Evolutionary conservation across 2,797 vertebrate genomes (phyloP).

Genomic region (Distichodus sexfasciatus): DNA sequence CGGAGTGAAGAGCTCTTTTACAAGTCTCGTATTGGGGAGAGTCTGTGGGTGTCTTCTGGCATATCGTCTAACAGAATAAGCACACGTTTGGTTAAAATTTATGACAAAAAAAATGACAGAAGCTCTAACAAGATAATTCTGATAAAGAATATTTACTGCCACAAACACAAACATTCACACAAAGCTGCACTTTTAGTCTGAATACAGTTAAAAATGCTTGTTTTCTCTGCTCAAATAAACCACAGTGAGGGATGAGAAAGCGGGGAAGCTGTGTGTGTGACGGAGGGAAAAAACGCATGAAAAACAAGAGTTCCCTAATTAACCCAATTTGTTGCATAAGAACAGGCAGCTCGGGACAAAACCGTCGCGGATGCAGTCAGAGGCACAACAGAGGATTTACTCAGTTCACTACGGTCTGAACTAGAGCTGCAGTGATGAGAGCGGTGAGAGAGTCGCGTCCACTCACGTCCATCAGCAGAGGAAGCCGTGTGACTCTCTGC

Average conservation of each 20-base stretch:
- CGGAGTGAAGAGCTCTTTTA: slow-evolving; percentile 86
- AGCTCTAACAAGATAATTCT: background rate
- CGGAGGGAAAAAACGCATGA: slow-evolving; percentile 11
- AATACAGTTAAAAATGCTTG: background rate
- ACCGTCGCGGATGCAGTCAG: slow-evolving; percentile 3
- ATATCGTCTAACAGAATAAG: slow-evolving; percentile 86
- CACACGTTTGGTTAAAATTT: background rate
- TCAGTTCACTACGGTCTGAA: background rate
- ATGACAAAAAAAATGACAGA: background rate
- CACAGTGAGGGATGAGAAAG: background rate
- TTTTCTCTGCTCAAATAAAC: background rate
- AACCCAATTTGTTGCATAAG: slow-evolving; percentile 44
- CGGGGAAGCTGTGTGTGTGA: background rate
- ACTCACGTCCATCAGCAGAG: slow-evolving; percentile 96
- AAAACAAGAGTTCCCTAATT: slow-evolving; percentile 22
- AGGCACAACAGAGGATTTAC: background rate
- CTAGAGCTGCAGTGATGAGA: background rate
- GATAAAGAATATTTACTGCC: background rate
- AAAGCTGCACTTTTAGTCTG: slow-evolving; percentile 28
- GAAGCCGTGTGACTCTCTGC: slow-evolving; percentile 95
- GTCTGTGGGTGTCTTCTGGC: slow-evolving; percentile 93
- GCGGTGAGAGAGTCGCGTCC: background rate
- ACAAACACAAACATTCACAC: slow-evolving; percentile 32
- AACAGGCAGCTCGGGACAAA: slow-evolving; percentile 25
- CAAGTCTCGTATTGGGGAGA: slow-evolving; percentile 81